Base-by-base conservation (phyloP, 2,797 vertebrate species). In the Muscicapa striata region DNA sequence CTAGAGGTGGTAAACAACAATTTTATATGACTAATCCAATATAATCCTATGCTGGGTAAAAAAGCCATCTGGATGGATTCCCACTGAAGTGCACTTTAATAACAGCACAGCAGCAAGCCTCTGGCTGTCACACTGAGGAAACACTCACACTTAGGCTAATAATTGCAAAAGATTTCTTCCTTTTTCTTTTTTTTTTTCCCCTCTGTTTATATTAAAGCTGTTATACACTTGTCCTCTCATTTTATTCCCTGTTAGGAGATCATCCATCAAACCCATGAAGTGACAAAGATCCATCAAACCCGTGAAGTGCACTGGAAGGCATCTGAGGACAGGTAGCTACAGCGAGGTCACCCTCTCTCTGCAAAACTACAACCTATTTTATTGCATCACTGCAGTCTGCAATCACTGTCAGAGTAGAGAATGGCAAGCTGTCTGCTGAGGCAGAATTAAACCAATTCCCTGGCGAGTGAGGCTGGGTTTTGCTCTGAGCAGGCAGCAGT, bases 1-100 rank as follows among this genome's bases (percentile, higher is more conserved):
- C 57, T 66, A 69, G 84, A 81, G 77, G 81, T 38, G 26, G 64
- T 94, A 95, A 95, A 92, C 84, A 95, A 82, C 78, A 89, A 95
- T 95, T 97, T 87, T 75, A 62, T 78, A 72, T 92, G 93, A 95
- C 75, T 94, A 95, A 96, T 94, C 88, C 92, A 90, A 45, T 82
- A 80, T 93, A 95, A 95, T 95, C 89, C 84, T 93, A 48, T 78
- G 82, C 72, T 87, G 73, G 59, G 73, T 72, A 66, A 93, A 92
- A 95, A 89, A 81, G 59, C 81, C 79, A 96, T 91, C 90, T 93
- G 81, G 83, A 48, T 23, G 36, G 86, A 83, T 90, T 94, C 51
- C 70, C 75, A 70, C 34, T 41, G 54, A 92, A 91, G 36, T 66
- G 72, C 78, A 51, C 84, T 92, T 89, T 87, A 95, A 63, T 87